A percentile compares a stretch with the other conserved stretches of the same genome.
Conservation (phyloP, 2,797 vertebrate genomes). For the Karalla daura region DNA sequence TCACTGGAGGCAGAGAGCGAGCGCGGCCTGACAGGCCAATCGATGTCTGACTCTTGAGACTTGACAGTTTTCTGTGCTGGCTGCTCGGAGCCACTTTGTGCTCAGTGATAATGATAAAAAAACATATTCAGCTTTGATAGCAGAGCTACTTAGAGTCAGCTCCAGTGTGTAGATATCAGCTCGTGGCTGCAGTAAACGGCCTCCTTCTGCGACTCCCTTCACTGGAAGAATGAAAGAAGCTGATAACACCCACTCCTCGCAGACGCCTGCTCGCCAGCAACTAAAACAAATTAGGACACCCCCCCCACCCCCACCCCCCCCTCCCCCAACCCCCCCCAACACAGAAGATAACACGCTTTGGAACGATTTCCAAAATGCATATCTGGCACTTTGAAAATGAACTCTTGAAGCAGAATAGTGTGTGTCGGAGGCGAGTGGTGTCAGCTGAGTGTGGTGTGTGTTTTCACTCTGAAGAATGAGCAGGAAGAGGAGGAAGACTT, state of each 20-base stretch:
- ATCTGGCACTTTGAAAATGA: slow-evolving; percentile 52
- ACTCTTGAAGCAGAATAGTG: slow-evolving; percentile 51
- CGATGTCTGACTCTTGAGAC: too few relatives aligned
- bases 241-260: slow-evolving; percentile 18
- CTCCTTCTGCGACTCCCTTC: not conserved
- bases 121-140: not conserved
- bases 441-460: slow-evolving; percentile 59
- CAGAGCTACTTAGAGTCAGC: not conserved
- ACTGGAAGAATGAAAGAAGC: not conserved
- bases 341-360: slow-evolving; percentile 35
- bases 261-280: slow-evolving; percentile 33
- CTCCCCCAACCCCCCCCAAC: not conserved
- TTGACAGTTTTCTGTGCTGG: too few relatives aligned
- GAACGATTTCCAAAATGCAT: slow-evolving; percentile 52
- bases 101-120: too few relatives aligned
- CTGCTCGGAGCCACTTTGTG: too few relatives aligned
- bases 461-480: slow-evolving; percentile 68
- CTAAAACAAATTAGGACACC: slow-evolving; percentile 16
- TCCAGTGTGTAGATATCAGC: not conserved
- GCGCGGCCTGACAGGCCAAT: too few relatives aligned
- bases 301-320: not conserved
- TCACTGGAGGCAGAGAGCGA: too few relatives aligned
- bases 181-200: not conserved
- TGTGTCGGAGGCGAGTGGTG: slow-evolving; percentile 48
- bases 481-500: slow-evolving; percentile 70